Conservation (phyloP, 35 echinoderm and acorn worm species). For the Chiridota heheva region DNA sequence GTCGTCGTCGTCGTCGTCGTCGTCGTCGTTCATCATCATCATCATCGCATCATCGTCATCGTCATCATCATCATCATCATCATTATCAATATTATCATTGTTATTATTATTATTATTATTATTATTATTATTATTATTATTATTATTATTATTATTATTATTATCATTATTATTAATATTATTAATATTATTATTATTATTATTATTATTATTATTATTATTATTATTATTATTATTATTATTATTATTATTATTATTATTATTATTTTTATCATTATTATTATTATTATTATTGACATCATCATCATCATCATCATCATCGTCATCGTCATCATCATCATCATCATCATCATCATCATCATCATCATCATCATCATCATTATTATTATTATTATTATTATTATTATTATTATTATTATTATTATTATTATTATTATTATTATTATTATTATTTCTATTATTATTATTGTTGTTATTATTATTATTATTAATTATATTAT, state of each 20-base stretch:
- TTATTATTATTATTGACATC: slow-evolving; percentile 9
- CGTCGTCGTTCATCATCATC: neutral
- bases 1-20: neutral
- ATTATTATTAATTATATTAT: slow-evolving; percentile 15
- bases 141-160: neutral
- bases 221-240: neutral
- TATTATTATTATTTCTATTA: neutral
- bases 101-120: slow-evolving; percentile 8
- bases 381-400: neutral
- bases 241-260: no score
- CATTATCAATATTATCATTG: no score
- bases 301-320: slow-evolving; percentile 30
- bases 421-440: neutral
- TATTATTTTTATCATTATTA: no score
- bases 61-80: neutral
- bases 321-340: slow-evolving; percentile 31
- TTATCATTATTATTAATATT: neutral
- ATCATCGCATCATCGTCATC: no score
- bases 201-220: slow-evolving; percentile 4
- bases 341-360: slow-evolving; percentile 43
- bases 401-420: neutral
- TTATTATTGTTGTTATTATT: neutral
- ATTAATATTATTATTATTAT: neutral
- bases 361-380: slow-evolving; percentile 24
- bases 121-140: neutral